Base-by-base conservation (phyloP, 2,888 invertebrate species). In the Thymelicus lineola region DNA sequence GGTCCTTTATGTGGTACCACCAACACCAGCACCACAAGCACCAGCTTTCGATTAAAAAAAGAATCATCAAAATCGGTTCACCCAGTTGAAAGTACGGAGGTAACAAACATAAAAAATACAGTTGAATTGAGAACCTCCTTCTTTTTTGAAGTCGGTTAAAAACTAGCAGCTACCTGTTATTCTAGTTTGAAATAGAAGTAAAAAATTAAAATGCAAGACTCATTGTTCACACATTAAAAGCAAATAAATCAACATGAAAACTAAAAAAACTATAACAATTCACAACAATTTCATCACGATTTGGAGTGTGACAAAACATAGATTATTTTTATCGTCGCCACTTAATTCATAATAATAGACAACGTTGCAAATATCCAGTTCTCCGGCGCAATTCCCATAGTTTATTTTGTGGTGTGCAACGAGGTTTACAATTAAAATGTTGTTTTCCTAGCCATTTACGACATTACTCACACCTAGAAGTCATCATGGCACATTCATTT, bases 391-490 rank as follows among this genome's bases (percentile, higher is more conserved):
- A 86, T 87, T 87, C 83, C 81, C 84, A 86, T 86, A 85, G 75
- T 83, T 84, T 79, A 79, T 76, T 79, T 77, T 81, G 80, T 80
- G 77, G 76, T 80, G 80, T 81, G 79, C 76, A 83, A 80, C 82
- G 82, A 82, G 82, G 82, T 79, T 85, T 85, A 84, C 83, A 85
- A 85, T 87, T 87, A 87, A 85, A 85, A 84, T 83, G 83, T 81
- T 81, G 84, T 87, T 86, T 84, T 83, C 81, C 85, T 70, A 70
- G 64, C 80, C 83, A 87, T 83, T 88, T 87, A 89, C 83, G 83
- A 85, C 86, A 88, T 86, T 82, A 80, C 87, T 89, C 87, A 90
- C 91, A 91, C 91, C 87, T 89, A 82, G 81, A 75, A 86, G 77
- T 83, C 82, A 82, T 85, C 84, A 82, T 78, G 77, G 79, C 73